Base-by-base conservation (phyloP, 2,797 vertebrate species). In the Meda fulgida region DNA sequence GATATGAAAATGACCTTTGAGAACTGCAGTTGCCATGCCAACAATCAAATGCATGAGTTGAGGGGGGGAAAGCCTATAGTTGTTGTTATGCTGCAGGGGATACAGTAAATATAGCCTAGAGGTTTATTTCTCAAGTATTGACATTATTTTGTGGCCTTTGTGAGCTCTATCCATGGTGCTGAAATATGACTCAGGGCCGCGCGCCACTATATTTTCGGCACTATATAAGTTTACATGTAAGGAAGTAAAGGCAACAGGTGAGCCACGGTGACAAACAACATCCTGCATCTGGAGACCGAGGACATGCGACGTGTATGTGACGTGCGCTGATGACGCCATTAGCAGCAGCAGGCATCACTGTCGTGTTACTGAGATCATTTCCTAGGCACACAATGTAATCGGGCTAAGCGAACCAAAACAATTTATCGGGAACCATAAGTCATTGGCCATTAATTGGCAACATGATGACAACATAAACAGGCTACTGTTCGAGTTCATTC, bases 111-210 rank as follows among this genome's bases (percentile, higher is more conserved):
- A 69, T 19, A 48, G 46, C 29, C 16, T 26, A 36, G 14, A 67
- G 31, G 8, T 26, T n/a, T 26, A 65, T 76, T 53, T 76, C 1
- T 76, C 43, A 21, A 29, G 55, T 78, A 43, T 65, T 58, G 73
- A 11, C 3, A 1, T 40, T 8, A 7, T 18, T 38, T n/a, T 48
- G 34, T 23, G 14, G 48, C 21, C 46, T 73, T 60, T 73, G 75
- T 78, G 82, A 85, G 83, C 86, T 81, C 92, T 93, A 89, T 91
- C 91, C 89, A 21, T 87, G 89, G 90, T 92, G 81, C 90, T 93
- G 89, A 91, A 91, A 38, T 58, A 7, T 48, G 16, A 5, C 46
- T 48, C 46, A 48, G 46, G 4, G 16, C 14, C 46, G 46, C 14
- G n/a, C n/a, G n/a, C n/a, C n/a, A 48, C 46, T 48, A 16, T 4